phyloP scores from a whole-genome alignment of 2,113 vertebrate genomes.

The Ochotona curzoniae region DNA sequence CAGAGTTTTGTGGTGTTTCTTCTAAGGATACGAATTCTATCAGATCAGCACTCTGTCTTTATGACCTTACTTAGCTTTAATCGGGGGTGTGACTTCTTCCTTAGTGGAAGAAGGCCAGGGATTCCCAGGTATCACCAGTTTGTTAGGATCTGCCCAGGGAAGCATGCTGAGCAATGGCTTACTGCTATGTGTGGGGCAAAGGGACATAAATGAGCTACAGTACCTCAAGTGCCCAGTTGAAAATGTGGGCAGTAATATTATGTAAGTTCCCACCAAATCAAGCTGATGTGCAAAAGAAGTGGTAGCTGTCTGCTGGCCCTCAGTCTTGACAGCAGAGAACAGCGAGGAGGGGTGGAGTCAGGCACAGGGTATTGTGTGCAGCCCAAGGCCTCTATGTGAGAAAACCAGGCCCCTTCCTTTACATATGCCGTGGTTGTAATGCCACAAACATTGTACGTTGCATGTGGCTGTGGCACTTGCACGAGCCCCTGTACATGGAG shows the following conservation, averaged over 20 bases:
- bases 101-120: neutral
- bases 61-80: neutral
- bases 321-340: neutral
- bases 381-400: neutral
- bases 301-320: neutral
- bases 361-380: too few relatives aligned
- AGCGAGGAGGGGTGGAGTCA: neutral
- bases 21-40: neutral
- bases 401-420: neutral
- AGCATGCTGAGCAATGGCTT: neutral
- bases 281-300: neutral
- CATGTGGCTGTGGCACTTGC: neutral
- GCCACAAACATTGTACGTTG: too few relatives aligned
- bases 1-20: neutral
- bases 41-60: neutral
- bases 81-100: neutral
- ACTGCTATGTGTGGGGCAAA: neutral
- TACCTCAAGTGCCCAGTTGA: neutral
- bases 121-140: neutral
- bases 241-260: neutral
- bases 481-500: accelerated
- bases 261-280: neutral
- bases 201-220: neutral
- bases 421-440: neutral
- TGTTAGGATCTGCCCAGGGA: neutral